Percentiles rank a stretch among this genome's conserved stretches.
These are phyloP conservation scores for Beris chalybata DNA, from an alignment of 2,888 invertebrate genomes.

Conservation along the genomic window DNA sequence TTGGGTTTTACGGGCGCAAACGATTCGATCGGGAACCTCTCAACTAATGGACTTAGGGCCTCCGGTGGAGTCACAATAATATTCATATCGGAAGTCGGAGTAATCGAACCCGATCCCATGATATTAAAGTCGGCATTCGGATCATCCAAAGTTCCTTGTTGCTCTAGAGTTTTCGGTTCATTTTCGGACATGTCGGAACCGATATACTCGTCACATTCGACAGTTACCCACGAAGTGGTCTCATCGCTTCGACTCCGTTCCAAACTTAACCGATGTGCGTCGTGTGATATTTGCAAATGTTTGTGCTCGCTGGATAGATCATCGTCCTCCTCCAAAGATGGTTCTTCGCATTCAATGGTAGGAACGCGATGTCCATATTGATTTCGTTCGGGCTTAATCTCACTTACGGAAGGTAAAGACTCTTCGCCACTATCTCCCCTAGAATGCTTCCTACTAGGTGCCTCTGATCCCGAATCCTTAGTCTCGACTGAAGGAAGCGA, in stretches of 20 bases:
- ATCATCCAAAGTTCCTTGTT: constrained; percentile 64
- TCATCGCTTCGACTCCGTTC: constrained; percentile 67
- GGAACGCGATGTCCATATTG: constrained; percentile 55
- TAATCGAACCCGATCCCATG: constrained; percentile 56
- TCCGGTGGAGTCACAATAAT: constrained; percentile 66
- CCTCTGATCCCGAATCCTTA: constrained; percentile 48
- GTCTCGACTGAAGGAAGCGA: constrained; percentile 58
- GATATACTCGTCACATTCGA: constrained; percentile 69
- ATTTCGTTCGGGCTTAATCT: constrained; percentile 59
- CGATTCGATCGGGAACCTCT: constrained; percentile 54
- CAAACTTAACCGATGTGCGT: constrained; percentile 52
- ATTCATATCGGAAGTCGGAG: constrained; percentile 54
- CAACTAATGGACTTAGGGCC: constrained; percentile 61
- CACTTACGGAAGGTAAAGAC: constrained; percentile 68
- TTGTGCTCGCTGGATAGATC: constrained; percentile 49
- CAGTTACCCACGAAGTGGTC: constrained; percentile 69
- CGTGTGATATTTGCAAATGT: constrained; percentile 49
- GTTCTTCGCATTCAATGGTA: constrained; percentile 57
- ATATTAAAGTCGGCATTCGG: constrained; percentile 59
- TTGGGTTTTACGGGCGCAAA: constrained; percentile 42
- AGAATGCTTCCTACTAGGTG: constrained; percentile 55
- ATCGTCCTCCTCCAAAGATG: constrained; percentile 55
- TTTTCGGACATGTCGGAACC: constrained; percentile 66
- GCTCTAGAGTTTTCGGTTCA: constrained; percentile 52
- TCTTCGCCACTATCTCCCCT: constrained; percentile 68